Evolutionary conservation across 92 coral and sea anemone genomes (phyloP).

Genomic region (Epizoanthus scotinus): DNA sequence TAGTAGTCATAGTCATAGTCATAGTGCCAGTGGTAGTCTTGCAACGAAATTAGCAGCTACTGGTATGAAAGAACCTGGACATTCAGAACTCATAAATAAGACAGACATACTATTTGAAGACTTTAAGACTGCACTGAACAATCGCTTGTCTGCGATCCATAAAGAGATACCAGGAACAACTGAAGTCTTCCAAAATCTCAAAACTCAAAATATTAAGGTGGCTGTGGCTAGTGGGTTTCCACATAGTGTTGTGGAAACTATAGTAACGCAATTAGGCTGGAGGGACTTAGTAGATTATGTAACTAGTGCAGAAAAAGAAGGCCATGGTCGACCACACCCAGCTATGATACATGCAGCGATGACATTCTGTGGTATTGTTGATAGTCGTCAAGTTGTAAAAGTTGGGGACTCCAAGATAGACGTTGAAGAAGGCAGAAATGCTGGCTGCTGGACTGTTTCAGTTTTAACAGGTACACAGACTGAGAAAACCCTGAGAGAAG

Average conservation of each 20-base stretch:
- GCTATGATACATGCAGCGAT: slow-evolving; percentile 95
- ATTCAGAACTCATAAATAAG: neutral
- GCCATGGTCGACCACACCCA: slow-evolving; percentile 92
- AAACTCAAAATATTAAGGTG: slow-evolving; percentile 68
- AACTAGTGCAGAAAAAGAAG: slow-evolving; percentile 88
- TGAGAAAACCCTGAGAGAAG: slow-evolving; percentile 51
- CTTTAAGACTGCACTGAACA: slow-evolving; percentile 68
- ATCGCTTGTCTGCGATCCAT: slow-evolving; percentile 64
- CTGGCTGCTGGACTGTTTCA: slow-evolving; percentile 92
- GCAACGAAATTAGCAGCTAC: neutral
- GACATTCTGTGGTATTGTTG: slow-evolving; percentile 61
- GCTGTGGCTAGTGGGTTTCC: slow-evolving; percentile 98
- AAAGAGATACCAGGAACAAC: slow-evolving; percentile 91
- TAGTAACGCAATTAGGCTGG: slow-evolving; percentile 74
- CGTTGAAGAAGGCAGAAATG: slow-evolving; percentile 89
- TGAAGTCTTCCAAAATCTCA: slow-evolving; percentile 62
- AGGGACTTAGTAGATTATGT: slow-evolving; percentile 70
- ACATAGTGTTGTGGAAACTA: slow-evolving; percentile 78
- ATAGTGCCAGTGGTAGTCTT: neutral
- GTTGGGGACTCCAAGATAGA: slow-evolving; percentile 91
- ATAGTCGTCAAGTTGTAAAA: slow-evolving; percentile 71
- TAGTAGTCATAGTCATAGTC: neutral
- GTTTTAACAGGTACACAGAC: slow-evolving; percentile 94
- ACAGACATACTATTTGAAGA: slow-evolving; percentile 71
- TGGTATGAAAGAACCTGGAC: neutral